Percentiles rank a stretch among this genome's conserved stretches.
Conservation (phyloP, 2,888 invertebrate species). For the Drosophila neonasuta region DNA sequence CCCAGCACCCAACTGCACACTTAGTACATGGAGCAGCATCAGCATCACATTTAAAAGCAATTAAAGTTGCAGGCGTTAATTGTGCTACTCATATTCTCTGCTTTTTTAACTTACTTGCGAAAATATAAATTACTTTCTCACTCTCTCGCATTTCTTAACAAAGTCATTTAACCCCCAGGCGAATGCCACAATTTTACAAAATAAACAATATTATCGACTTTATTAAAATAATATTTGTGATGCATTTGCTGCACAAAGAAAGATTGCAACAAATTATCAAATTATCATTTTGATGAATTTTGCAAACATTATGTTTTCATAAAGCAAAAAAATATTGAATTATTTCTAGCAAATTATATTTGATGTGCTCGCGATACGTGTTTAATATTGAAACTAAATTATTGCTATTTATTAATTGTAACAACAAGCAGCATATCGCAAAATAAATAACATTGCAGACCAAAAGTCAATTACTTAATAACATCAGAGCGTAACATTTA, state of each 20-base stretch:
- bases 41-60: slow-evolving; percentile 63
- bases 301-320: not conserved
- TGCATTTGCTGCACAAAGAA: not conserved
- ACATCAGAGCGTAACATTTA: too few species aligned
- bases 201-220: not conserved
- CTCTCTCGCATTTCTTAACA: slow-evolving; percentile 26
- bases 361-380: not conserved
- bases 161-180: slow-evolving; percentile 44
- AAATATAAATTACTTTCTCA: slow-evolving; percentile 62
- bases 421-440: too few species aligned
- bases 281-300: not conserved
- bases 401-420: not conserved
- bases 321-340: not conserved
- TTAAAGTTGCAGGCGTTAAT: slow-evolving; percentile 71
- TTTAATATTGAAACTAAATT: not conserved
- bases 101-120: slow-evolving; percentile 17
- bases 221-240: slow-evolving; percentile 12
- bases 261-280: not conserved
- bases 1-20: not conserved
- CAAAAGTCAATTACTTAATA: too few species aligned
- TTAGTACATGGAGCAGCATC: not conserved
- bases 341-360: not conserved
- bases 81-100: slow-evolving; percentile 38
- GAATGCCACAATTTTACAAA: not conserved
- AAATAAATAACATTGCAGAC: too few species aligned